Percentiles rank a stretch among this genome's conserved stretches.
Evolutionary conservation across 1,140 invertebrate species (phyloP).

Genomic region (Metopolophium dirhodum): DNA sequence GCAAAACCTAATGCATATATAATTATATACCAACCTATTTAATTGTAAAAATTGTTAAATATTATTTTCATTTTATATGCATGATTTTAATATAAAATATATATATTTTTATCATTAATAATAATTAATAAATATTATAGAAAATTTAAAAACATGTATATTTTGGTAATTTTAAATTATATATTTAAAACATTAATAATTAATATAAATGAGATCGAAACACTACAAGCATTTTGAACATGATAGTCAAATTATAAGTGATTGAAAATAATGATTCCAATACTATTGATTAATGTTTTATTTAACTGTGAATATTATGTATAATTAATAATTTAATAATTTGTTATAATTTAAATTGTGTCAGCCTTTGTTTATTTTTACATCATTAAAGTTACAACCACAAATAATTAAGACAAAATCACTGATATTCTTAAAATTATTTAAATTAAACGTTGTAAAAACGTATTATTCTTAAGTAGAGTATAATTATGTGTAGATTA

Average conservation of each 20-base stretch:
- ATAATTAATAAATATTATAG: not conserved
- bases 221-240: constrained; percentile 8
- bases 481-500: not conserved
- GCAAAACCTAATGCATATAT: not conserved
- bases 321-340: constrained; percentile 24
- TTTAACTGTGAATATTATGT: not conserved
- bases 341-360: constrained; percentile 20
- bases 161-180: constrained; percentile 40
- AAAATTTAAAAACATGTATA: constrained; percentile 44
- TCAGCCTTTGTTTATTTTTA: constrained; percentile 37
- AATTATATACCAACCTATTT: constrained; percentile 35
- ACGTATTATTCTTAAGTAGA: constrained; percentile 24
- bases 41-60: constrained; percentile 46
- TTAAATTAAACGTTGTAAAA: constrained; percentile 4
- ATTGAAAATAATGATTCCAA: not conserved
- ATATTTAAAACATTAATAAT: constrained; percentile 29
- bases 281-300: constrained; percentile 34
- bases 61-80: constrained; percentile 34
- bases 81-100: constrained; percentile 17
- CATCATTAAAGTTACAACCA: constrained; percentile 25
- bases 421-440: constrained; percentile 24
- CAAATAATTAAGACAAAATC: constrained; percentile 3
- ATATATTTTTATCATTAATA: constrained; percentile 12
- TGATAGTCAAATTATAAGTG: not conserved
- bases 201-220: constrained; percentile 37